Conservation (phyloP, 2,797 vertebrate genomes). For the Rhinogobio ventralis region DNA sequence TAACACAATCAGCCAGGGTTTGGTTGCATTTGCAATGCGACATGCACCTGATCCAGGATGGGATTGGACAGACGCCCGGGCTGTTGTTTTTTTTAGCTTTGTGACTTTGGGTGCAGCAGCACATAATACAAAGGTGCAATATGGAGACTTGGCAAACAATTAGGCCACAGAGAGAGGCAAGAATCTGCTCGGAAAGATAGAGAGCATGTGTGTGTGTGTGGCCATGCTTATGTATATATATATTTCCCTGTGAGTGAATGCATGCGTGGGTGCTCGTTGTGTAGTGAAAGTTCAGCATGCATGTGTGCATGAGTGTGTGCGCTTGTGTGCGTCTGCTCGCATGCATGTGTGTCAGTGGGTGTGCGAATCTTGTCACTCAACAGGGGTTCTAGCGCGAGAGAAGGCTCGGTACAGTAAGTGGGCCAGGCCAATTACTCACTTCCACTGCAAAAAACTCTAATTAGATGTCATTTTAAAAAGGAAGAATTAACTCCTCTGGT, state of each 20-base stretch:
- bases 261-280: slow-evolving; percentile 48
- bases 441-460: slow-evolving; percentile 62
- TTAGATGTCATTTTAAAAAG: slow-evolving; percentile 64
- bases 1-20: neutral
- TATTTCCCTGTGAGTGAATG: slow-evolving; percentile 28
- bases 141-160: slow-evolving; percentile 39
- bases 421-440: slow-evolving; percentile 69
- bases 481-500: slow-evolving; percentile 65
- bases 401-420: slow-evolving; percentile 61
- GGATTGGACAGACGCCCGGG: slow-evolving; percentile 17
- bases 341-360: slow-evolving; percentile 54
- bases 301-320: slow-evolving; percentile 43
- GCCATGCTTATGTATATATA: neutral
- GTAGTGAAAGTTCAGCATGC: slow-evolving; percentile 52
- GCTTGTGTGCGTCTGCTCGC: slow-evolving; percentile 41
- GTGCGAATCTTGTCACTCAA: slow-evolving; percentile 59
- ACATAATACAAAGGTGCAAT: slow-evolving; percentile 16
- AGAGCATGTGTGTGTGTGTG: slow-evolving; percentile 30
- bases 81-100: slow-evolving; percentile 32
- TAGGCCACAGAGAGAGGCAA: slow-evolving; percentile 12
- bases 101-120: slow-evolving; percentile 18
- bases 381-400: slow-evolving; percentile 50
- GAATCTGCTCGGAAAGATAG: slow-evolving; percentile 18
- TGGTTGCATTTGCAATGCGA: slow-evolving; percentile 21
- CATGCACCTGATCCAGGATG: slow-evolving; percentile 51